These are phyloP conservation scores for Upupa epops DNA, from an alignment of 2,113 vertebrate genomes.

Conservation along the genomic window DNA sequence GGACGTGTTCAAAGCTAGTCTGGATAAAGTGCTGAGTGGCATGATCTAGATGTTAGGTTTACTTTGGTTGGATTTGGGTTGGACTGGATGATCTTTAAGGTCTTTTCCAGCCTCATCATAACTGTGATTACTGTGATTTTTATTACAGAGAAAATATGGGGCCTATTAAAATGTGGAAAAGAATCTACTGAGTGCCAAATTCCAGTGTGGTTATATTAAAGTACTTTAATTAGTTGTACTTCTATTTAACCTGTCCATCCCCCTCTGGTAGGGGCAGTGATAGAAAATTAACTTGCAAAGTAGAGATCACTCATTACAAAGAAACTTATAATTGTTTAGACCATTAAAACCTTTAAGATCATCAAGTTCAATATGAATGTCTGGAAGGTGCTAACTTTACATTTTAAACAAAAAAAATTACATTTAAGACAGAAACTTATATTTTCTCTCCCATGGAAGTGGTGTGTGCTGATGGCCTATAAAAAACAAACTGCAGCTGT, in stretches of 20 bases:
- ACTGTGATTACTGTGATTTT: neutral
- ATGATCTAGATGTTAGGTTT: no score
- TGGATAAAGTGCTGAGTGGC: no score
- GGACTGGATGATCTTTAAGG: no score
- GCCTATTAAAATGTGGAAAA: neutral
- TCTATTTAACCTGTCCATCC: neutral
- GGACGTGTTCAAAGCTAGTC: no score
- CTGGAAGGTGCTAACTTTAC: neutral
- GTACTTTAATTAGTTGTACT: neutral
- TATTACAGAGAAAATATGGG: neutral
- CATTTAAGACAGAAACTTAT: no score
- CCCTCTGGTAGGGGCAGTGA: neutral
- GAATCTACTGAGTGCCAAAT: neutral
- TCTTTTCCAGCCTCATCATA: no score
- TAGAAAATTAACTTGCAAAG: neutral
- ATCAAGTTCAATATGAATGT: neutral
- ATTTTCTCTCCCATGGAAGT: neutral
- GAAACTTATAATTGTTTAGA: no score
- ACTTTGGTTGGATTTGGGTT: no score
- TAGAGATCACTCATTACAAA: neutral
- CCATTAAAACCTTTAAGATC: no score
- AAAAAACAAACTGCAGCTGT: neutral
- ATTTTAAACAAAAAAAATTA: neutral
- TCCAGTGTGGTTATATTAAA: neutral
- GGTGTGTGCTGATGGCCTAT: fast-evolving